Conservation (phyloP, 1,140 invertebrate species). For the Tetramorium parvispinum region DNA sequence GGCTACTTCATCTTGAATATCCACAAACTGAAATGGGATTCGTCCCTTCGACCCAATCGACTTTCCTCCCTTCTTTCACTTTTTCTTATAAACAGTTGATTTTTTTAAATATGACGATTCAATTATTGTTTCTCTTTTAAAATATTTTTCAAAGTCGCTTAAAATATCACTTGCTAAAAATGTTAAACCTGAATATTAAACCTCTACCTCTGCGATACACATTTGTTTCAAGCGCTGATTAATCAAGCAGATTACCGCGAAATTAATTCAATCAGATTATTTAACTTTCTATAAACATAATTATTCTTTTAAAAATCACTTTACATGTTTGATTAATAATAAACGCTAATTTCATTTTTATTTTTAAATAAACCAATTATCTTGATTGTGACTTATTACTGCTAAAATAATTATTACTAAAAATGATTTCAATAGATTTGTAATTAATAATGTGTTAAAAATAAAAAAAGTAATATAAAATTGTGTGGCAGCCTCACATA, state of each 20-base stretch:
- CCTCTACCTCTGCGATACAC: neutral
- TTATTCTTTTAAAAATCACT: slow-evolving; percentile 7
- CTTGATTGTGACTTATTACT: neutral
- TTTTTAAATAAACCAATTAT: neutral
- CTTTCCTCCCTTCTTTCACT: neutral
- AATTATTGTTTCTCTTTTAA: neutral
- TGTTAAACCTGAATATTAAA: neutral
- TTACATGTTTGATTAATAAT: neutral
- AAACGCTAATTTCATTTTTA: neutral
- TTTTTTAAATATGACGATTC: neutral
- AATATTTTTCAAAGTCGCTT: neutral
- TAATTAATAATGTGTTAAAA: neutral
- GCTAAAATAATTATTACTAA: neutral
- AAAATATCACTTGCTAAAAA: neutral
- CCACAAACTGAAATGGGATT: slow-evolving; percentile 42
- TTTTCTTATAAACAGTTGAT: neutral
- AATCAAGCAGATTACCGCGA: neutral
- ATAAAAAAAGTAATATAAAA: neutral
- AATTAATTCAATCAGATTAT: neutral
- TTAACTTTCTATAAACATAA: neutral
- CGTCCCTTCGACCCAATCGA: neutral
- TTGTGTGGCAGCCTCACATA: neutral
- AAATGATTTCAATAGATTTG: neutral
- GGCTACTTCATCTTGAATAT: slow-evolving; percentile 51
- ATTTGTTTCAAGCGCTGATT: neutral